Base-by-base conservation (phyloP, 2,113 vertebrate genomes). In the Tringa solitaria region DNA sequence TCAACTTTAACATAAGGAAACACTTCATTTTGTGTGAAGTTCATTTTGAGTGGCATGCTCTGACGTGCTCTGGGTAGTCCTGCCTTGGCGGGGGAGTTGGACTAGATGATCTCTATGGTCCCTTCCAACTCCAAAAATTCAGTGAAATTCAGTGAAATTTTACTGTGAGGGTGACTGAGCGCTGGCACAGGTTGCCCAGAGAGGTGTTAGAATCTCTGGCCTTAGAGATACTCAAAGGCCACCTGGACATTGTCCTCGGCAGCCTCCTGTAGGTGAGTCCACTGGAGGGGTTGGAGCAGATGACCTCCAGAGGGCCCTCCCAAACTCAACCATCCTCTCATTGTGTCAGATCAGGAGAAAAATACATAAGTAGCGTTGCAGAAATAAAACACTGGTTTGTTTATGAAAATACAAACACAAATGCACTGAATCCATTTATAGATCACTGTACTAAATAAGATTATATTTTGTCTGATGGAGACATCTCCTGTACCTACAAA, bases 221-320 rank as follows among this genome's bases (percentile, higher is more conserved):
- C 33, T 39, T 61, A n/a, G 12, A 33, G 53, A 12, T 37, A 28
- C 23, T 74, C 12, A 28, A 5, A 84, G 59, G 35, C 20, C 2
- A 1, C 53, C 26, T 56, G 35, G 33, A 46, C 0, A 0, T 81
- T 45, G 12, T 86, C 11, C 17, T 73, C 26, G 27, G 28, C 33
- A 69, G n/a, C 64, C 33, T 84, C 39, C 41, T 81, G 16, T 33
- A 65, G 37, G 41, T 91, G 77, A 39, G 54, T 51, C 17, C 70
- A 27, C 14, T 48, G 53, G 11, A 83, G 26, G 3, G 15, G 2
- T 48, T 89, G 68, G 27, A 84, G 37, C 24, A 70, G 39, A 13
- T 43, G 72, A n/a, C 37, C 16, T 84, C 32, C 43, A 75, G 69
- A 72, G 24, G 19, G 78, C 11, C 32, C 33, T 78, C 63, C 37